phyloP scores from a whole-genome alignment of 1,140 invertebrate genomes.

The Camponotus pennsylvanicus region DNA sequence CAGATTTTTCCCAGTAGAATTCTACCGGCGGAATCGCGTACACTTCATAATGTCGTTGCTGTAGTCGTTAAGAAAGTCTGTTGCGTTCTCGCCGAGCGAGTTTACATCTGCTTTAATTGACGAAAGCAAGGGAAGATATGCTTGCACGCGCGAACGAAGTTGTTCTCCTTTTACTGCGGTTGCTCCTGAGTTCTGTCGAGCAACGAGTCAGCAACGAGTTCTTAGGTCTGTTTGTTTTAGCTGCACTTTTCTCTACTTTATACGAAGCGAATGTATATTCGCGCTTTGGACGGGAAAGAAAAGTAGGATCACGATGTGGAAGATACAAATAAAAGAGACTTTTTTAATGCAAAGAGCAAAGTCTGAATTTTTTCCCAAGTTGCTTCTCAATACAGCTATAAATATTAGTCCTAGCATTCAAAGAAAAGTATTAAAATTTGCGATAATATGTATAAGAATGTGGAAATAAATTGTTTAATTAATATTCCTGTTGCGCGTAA shows the following conservation, averaged over 20 bases:
- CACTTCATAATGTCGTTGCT: background rate
- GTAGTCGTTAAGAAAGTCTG: slow-evolving; percentile 17
- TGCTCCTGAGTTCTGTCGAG: background rate
- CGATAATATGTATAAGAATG: background rate
- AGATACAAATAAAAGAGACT: background rate
- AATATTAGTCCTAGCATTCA: background rate
- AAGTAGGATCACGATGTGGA: background rate
- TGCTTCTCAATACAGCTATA: background rate
- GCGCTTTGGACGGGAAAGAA: background rate
- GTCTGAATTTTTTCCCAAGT: background rate
- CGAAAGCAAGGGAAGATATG: background rate
- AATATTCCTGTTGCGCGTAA: background rate
- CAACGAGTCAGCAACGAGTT: slow-evolving; percentile 6
- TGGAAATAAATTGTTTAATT: background rate
- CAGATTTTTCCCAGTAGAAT: background rate
- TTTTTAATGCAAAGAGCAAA: background rate
- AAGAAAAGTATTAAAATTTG: background rate
- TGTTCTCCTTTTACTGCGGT: background rate
- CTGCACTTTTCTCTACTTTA: slow-evolving; percentile 12
- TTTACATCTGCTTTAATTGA: slow-evolving; percentile 7
- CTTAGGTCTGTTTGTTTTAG: slow-evolving; percentile 17
- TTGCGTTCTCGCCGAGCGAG: background rate
- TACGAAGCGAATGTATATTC: slow-evolving; percentile 4
- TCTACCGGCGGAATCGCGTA: slow-evolving; percentile 3
- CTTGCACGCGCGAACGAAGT: background rate